These are phyloP conservation scores for Magallana nippona DNA, from an alignment of 2,888 invertebrate species.

Conservation along the genomic window DNA sequence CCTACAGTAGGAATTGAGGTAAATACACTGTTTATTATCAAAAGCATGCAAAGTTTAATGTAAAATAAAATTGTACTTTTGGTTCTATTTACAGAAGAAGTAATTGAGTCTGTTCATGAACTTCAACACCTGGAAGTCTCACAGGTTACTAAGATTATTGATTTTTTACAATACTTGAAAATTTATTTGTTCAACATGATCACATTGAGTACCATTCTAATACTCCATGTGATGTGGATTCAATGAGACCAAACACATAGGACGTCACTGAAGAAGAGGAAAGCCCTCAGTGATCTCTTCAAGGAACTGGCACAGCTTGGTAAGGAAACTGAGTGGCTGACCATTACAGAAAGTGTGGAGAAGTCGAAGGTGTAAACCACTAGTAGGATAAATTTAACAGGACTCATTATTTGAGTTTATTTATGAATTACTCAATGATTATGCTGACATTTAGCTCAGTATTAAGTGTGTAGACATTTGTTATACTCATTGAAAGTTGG, in stretches of 20 bases:
- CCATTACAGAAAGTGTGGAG: background rate
- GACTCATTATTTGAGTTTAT: too few species aligned
- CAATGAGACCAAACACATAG: conserved; percentile 83
- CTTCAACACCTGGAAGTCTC: conserved; percentile 85
- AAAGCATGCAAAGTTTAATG: background rate
- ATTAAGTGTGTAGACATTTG: too few species aligned
- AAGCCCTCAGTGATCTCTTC: conserved; percentile 92
- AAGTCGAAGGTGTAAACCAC: too few species aligned
- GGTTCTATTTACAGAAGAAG: conserved; percentile 59
- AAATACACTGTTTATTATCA: too few species aligned
- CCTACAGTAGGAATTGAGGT: too few species aligned
- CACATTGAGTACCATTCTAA: too few species aligned
- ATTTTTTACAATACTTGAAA: background rate
- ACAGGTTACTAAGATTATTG: conserved; percentile 62
- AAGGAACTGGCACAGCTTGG: conserved; percentile 85
- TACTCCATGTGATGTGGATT: background rate
- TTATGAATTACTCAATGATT: too few species aligned
- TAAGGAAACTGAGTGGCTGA: conserved; percentile 52
- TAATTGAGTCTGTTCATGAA: conserved; percentile 82
- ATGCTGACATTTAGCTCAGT: too few species aligned
- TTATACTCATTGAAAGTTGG: too few species aligned
- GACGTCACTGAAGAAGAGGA: conserved; percentile 92
- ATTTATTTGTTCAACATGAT: background rate
- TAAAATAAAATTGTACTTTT: background rate
- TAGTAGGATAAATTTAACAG: too few species aligned